phyloP scores from a whole-genome alignment of 2,888 invertebrate genomes.

The Drosophila anomelani region DNA sequence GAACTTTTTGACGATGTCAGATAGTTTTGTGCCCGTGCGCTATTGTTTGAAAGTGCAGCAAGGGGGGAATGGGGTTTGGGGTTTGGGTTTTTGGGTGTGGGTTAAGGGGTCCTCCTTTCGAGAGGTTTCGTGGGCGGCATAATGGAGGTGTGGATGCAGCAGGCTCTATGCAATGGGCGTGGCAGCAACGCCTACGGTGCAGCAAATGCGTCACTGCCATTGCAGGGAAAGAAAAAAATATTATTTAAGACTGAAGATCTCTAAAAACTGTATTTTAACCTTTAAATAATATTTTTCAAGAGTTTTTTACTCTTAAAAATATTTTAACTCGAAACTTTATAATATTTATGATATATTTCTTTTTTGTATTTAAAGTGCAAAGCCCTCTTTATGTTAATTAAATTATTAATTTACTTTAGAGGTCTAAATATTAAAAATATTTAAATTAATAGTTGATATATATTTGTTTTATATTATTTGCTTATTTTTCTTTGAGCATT shows the following conservation, averaged over 20 bases:
- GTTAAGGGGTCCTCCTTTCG: constrained; percentile 10
- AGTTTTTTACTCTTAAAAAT: not conserved
- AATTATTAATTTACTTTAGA: too few species aligned
- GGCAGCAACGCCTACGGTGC: constrained; percentile 33
- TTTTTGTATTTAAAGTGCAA: not conserved
- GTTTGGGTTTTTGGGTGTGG: not conserved
- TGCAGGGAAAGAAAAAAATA: not conserved
- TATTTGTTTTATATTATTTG: not conserved
- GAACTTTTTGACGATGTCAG: constrained; percentile 78
- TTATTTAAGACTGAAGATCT: not conserved
- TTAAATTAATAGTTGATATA: not conserved
- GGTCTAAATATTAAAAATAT: too few species aligned
- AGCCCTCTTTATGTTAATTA: not conserved
- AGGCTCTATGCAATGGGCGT: constrained; percentile 30
- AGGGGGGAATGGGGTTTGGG: not conserved
- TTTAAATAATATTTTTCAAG: not conserved
- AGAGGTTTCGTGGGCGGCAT: constrained; percentile 12
- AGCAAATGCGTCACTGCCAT: constrained; percentile 59
- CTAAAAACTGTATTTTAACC: not conserved
- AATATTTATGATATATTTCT: not conserved
- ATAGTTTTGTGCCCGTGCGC: constrained; percentile 63
- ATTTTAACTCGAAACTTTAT: not conserved
- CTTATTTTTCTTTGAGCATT: not conserved
- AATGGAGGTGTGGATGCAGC: constrained; percentile 19
- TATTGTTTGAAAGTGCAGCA: constrained; percentile 42